phyloP scores from a whole-genome alignment of 2,888 invertebrate species.

The Folsomia manolachei region DNA sequence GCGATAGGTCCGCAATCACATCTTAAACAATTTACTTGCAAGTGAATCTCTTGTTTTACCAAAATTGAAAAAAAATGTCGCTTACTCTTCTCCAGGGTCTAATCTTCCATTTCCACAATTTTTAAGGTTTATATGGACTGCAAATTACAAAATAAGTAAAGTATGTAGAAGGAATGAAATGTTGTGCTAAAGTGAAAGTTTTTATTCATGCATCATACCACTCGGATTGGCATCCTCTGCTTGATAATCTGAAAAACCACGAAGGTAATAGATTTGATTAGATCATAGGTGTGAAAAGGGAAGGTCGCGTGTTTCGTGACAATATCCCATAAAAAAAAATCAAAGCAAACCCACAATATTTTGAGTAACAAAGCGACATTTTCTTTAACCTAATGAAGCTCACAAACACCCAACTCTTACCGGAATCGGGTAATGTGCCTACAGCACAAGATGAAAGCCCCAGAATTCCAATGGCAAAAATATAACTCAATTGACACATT shows the following conservation, averaged over 20 bases:
- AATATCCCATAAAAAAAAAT: no score
- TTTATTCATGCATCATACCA: no score
- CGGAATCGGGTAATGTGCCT: conserved; percentile 38
- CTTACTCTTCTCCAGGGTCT: conserved; percentile 42
- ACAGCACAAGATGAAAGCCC: conserved; percentile 33
- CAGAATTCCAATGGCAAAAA: conserved; percentile 33
- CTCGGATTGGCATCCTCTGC: conserved; percentile 34
- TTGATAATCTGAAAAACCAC: conserved; percentile 30
- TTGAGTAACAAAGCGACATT: background rate
- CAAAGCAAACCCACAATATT: background rate
- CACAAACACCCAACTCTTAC: conserved; percentile 26
- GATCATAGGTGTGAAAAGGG: no score
- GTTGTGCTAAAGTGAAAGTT: background rate
- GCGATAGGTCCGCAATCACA: conserved; percentile 40
- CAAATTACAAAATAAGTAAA: background rate
- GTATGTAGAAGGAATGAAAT: background rate
- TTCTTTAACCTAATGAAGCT: background rate
- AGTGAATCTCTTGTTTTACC: no score
- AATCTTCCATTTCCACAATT: conserved; percentile 41
- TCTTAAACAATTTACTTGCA: no score
- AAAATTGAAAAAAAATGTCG: no score
- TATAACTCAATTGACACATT: conserved; percentile 38
- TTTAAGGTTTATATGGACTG: conserved; percentile 32
- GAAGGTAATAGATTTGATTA: background rate
- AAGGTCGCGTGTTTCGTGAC: no score